Percentiles rank a stretch among this genome's conserved stretches.
Evolutionary conservation across 92 coral and sea anemone genomes (phyloP).

Genomic region (Actinernus sp.): DNA sequence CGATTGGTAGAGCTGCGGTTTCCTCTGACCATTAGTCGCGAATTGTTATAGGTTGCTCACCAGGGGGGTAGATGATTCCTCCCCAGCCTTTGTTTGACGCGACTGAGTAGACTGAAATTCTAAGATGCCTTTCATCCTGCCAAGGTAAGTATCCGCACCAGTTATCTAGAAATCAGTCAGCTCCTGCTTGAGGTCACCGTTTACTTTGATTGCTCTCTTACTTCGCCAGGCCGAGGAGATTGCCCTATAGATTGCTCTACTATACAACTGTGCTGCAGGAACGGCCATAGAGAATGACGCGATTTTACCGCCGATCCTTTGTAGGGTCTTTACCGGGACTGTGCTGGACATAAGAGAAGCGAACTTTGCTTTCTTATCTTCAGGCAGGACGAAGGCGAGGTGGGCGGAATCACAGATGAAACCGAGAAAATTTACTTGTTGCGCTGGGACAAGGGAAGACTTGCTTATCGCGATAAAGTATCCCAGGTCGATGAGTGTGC

Average conservation of each 20-base stretch:
- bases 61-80: not conserved
- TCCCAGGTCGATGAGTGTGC: too few species aligned
- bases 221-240: not conserved
- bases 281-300: conserved; percentile 1
- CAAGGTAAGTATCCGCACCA: not conserved
- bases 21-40: not conserved
- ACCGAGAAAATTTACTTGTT: too few species aligned
- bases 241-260: not conserved
- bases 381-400: too few species aligned
- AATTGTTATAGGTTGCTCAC: not conserved
- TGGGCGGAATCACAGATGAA: too few species aligned
- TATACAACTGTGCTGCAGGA: not conserved
- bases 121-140: not conserved
- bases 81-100: conserved; percentile 24
- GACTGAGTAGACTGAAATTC: not conserved
- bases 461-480: too few species aligned
- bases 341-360: not conserved
- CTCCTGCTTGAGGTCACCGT: not conserved
- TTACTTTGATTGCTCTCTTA: not conserved
- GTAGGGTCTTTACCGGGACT: not conserved
- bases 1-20: not conserved
- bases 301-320: not conserved
- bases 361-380: not conserved
- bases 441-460: too few species aligned
- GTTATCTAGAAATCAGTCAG: not conserved